Evolutionary conservation across 1,140 invertebrate species (phyloP).

Genomic region (Physella acuta): DNA sequence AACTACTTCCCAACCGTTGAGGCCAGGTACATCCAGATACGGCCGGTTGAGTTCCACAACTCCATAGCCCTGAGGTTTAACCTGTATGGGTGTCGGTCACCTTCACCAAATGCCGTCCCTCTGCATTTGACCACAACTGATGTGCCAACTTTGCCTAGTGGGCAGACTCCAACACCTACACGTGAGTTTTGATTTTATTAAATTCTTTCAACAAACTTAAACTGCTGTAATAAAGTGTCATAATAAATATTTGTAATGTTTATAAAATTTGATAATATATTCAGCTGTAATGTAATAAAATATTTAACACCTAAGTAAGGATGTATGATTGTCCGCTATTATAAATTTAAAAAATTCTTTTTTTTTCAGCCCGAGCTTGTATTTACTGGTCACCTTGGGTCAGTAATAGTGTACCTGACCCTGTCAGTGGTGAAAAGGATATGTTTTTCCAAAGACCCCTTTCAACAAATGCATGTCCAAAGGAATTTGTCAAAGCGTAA

Average conservation of each 20-base stretch:
- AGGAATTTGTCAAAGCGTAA: slow-evolving; percentile 38
- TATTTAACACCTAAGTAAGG: no score
- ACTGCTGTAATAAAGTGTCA: no score
- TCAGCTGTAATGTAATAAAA: no score
- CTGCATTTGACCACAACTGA: slow-evolving; percentile 18
- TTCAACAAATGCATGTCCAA: slow-evolving; percentile 55
- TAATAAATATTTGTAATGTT: no score
- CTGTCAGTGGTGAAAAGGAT: slow-evolving; percentile 14
- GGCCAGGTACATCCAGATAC: slow-evolving; percentile 43
- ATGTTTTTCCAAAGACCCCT: slow-evolving; percentile 30
- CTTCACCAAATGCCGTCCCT: slow-evolving; percentile 31
- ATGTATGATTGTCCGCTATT: no score
- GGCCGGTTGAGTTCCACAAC: slow-evolving; percentile 43
- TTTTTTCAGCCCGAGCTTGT: slow-evolving; percentile 30
- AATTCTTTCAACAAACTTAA: no score
- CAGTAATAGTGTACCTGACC: slow-evolving; percentile 49
- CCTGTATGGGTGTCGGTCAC: slow-evolving; percentile 44
- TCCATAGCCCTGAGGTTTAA: slow-evolving; percentile 44
- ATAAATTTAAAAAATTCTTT: no score
- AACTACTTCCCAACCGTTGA: slow-evolving; percentile 38
- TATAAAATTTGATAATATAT: no score
- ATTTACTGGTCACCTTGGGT: slow-evolving; percentile 60
- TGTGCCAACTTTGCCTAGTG: slow-evolving; percentile 6
- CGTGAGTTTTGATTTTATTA: no score
- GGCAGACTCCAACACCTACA: not conserved